Conservation (phyloP, 1,140 invertebrate species). For the Lordiphosa mommai region DNA sequence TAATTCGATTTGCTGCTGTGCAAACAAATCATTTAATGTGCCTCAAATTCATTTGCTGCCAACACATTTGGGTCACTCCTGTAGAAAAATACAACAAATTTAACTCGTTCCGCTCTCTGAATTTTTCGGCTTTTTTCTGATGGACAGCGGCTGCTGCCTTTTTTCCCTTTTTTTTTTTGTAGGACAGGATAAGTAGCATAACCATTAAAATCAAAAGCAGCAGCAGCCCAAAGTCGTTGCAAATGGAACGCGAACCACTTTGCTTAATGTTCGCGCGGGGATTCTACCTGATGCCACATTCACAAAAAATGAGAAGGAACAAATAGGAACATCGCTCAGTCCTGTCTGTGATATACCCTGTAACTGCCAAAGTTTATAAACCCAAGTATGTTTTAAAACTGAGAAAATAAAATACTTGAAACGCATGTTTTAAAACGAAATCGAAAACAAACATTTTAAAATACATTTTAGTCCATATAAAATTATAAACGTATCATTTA, state of each 20-base stretch:
- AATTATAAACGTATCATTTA: no score
- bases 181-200: conserved; percentile 71
- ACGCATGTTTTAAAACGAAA: no score
- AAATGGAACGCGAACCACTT: conserved; percentile 72
- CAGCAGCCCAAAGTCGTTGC: conserved; percentile 42
- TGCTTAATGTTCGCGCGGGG: conserved; percentile 58
- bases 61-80: conserved; percentile 59
- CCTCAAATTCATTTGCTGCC: conserved; percentile 61
- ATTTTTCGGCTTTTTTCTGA: background rate
- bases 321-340: no score
- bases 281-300: conserved; percentile 25
- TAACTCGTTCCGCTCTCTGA: background rate
- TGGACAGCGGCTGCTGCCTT: conserved; percentile 9
- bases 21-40: conserved; percentile 72
- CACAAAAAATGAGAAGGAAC: no score
- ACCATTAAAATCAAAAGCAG: conserved; percentile 74
- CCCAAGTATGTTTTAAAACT: no score
- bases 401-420: no score
- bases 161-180: conserved; percentile 8
- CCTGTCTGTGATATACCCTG: background rate
- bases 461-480: no score
- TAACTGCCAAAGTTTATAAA: no score
- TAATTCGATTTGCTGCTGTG: conserved; percentile 59
- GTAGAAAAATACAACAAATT: background rate
- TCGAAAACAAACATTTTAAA: no score